Base-by-base conservation (phyloP, 2,113 vertebrate species). In the Oplegnathus fasciatus region DNA sequence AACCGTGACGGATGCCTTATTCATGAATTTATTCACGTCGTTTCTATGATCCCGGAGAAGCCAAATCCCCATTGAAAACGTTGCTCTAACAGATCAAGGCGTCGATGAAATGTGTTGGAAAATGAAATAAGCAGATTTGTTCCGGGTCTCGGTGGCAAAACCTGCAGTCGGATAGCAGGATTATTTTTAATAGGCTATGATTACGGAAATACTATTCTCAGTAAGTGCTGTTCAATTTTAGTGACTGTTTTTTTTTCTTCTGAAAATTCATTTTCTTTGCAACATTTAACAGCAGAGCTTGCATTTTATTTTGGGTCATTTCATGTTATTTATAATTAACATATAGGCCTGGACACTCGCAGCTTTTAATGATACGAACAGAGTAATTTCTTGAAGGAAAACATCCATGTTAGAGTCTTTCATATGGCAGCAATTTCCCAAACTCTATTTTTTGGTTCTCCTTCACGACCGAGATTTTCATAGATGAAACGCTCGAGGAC, bases 1-100 rank as follows among this genome's bases (percentile, higher is more conserved):
- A 96, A 95, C 94, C 95, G 93, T 96, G 96, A 97, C 97, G 93
- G 95, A 96, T 94, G 95, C 95, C 78, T 96, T 96, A 95, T 95
- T 95, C 95, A 94, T 94, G 93, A 96, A 93, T 93, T 92, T 91
- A 96, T 97, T 96, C 95, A 94, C 94, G 91, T 91, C 94, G 93
- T 95, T 94, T 96, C 92, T 94, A 90, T 88, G 94, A 90, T 94
- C 92, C 91, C 90, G 78, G 91, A 93, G 86, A 88, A 87, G 72
- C 83, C 94, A 95, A 96, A 96, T 95, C 95, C 93, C 85, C 66
- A 9, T 28, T 76, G 77, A 90, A 93, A 91, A 89, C 81, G 81
- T 68, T 37, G 74, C 91, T 88, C 13, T 81, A 85, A 82, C 86
- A 86, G 90, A 91, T 94, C 88, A 91, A 48, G 78, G 78, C 80